Conservation (phyloP, 1,140 invertebrate species). For the Dendrolimus kikuchii region DNA sequence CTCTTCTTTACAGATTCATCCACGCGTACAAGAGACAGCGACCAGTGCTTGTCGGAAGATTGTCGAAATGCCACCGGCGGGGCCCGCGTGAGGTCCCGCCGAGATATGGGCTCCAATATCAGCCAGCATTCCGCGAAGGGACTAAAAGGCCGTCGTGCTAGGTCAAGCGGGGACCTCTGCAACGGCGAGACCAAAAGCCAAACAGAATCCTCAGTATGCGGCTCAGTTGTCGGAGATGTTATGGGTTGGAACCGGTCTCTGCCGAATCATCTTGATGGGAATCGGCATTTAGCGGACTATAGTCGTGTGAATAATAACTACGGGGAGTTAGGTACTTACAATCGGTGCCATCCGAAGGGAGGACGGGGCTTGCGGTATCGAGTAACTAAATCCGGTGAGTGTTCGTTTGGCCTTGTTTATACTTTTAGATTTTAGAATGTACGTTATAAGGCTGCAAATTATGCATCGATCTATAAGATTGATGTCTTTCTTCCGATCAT, state of each 20-base stretch:
- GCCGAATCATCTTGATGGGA: slow-evolving; percentile 81
- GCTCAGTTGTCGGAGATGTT: slow-evolving; percentile 61
- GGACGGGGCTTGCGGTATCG: slow-evolving; percentile 61
- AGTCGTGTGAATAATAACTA: slow-evolving; percentile 76
- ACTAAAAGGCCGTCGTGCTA: slow-evolving; percentile 77
- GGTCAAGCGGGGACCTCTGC: slow-evolving; percentile 79
- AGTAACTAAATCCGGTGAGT: slow-evolving; percentile 68
- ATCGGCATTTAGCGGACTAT: slow-evolving; percentile 72
- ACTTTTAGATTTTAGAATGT: neutral
- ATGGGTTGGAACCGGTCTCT: slow-evolving; percentile 73
- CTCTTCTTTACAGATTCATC: slow-evolving; percentile 34
- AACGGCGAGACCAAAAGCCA: slow-evolving; percentile 83
- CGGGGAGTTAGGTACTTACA: slow-evolving; percentile 72
- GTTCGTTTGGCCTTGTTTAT: neutral
- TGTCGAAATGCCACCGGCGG: slow-evolving; percentile 54
- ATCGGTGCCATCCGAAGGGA: slow-evolving; percentile 74
- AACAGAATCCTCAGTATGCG: slow-evolving; percentile 75
- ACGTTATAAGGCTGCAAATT: neutral
- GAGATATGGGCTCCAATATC: slow-evolving; percentile 81
- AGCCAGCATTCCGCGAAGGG: slow-evolving; percentile 80
- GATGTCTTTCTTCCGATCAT: no score
- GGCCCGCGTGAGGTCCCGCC: slow-evolving; percentile 60
- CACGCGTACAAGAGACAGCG: slow-evolving; percentile 24
- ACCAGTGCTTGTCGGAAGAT: slow-evolving; percentile 22
- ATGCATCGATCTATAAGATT: no score